These are phyloP conservation scores for Takifugu rubripes DNA, from an alignment of 2,797 vertebrate species.

Conservation along the genomic window DNA sequence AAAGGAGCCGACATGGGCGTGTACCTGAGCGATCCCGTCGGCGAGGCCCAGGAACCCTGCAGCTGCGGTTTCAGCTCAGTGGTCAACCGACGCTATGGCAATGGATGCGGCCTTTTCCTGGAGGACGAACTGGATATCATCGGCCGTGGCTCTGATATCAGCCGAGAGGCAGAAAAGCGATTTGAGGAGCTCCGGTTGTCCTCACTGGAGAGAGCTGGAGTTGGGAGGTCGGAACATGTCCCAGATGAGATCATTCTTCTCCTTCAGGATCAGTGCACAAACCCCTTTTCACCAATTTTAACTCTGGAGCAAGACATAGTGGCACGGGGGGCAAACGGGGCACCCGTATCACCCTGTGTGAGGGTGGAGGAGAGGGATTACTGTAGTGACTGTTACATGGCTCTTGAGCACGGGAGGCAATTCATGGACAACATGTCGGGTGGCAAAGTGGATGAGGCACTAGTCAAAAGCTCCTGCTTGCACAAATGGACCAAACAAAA, in stretches of 20 bases:
- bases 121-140: constrained; percentile 97
- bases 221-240: constrained; percentile 81
- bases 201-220: constrained; percentile 72
- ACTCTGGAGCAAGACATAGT: constrained; percentile 79
- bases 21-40: constrained; percentile 92
- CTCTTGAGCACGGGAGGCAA: constrained; percentile 95
- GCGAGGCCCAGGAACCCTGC: constrained; percentile 93
- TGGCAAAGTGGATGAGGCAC: constrained; percentile 95
- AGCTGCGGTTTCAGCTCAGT: constrained; percentile 98
- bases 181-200: constrained; percentile 87
- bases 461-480: constrained; percentile 96
- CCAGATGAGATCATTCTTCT: constrained; percentile 93
- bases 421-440: constrained; percentile 99
- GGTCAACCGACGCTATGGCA: constrained; percentile 93
- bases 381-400: constrained; percentile 96
- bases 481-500: constrained; percentile 96
- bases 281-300: constrained; percentile 90
- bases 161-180: constrained; percentile 90
- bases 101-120: constrained; percentile 92
- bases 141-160: constrained; percentile 88
- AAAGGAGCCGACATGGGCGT: constrained; percentile 97
- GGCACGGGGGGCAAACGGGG: constrained; percentile 65
- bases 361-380: constrained; percentile 93
- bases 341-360: constrained; percentile 56
- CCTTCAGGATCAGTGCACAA: constrained; percentile 96